Evolutionary conservation across 2,797 vertebrate species (phyloP).

Genomic region (Ataeniobius toweri): DNA sequence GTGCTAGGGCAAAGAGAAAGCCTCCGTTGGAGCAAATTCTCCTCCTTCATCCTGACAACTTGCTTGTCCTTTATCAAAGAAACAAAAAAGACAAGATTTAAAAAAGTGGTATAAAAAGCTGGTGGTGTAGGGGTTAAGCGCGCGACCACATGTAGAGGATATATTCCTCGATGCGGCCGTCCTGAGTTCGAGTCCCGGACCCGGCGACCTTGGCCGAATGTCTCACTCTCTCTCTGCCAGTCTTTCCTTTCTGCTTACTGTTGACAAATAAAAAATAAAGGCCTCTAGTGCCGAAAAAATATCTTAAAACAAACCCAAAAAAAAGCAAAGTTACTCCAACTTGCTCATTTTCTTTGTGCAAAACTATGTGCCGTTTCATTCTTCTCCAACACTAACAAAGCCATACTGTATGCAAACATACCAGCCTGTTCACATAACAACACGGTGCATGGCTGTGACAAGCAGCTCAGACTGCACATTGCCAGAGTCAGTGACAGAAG

Average conservation of each 20-base stretch:
- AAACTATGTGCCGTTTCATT: slow-evolving; percentile 27
- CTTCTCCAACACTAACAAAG: slow-evolving; percentile 52
- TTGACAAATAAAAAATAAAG: no score
- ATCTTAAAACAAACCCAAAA: no score
- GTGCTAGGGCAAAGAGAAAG: slow-evolving; percentile 90
- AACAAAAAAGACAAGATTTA: neutral
- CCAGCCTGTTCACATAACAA: slow-evolving; percentile 54
- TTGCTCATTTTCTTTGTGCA: slow-evolving; percentile 15
- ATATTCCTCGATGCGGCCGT: no score
- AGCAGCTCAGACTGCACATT: slow-evolving; percentile 51
- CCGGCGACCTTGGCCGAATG: no score
- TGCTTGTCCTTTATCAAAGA: slow-evolving; percentile 81
- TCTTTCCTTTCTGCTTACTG: no score
- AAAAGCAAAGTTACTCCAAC: neutral
- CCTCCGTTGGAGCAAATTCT: slow-evolving; percentile 91
- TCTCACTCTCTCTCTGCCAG: no score
- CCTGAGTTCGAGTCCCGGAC: no score
- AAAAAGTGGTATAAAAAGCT: neutral
- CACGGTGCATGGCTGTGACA: slow-evolving; percentile 62
- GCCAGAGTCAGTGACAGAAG: slow-evolving; percentile 50
- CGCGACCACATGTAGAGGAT: no score
- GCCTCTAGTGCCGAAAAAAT: no score
- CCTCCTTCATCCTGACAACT: slow-evolving; percentile 93
- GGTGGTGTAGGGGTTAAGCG: no score
- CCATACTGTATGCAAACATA: slow-evolving; percentile 56